Evolutionary conservation across 2,888 invertebrate genomes (phyloP), one percentile per base, ranked within the genome.

Genomic region (Drosophila fungiperda): DNA sequence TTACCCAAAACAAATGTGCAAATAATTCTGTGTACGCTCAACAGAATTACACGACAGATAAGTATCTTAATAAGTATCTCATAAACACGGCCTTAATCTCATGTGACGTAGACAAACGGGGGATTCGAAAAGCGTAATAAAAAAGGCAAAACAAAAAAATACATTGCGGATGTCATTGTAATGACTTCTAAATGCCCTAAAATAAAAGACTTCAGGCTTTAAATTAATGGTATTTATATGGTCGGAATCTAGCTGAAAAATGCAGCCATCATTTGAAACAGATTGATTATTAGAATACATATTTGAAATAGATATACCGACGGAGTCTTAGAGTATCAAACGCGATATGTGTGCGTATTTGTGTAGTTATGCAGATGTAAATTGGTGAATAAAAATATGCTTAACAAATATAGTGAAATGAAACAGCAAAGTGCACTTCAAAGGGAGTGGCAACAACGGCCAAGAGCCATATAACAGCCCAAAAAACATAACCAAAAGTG

Each of bases 381-480:
- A 42, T 26, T 40, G 42, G 62, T 72, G 68, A 77, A 86, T 80
- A 86, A 86, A 85, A 85, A 87, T 84, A 82, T 84, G 87, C 72
- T 76, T 80, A 78, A 82, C 84, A 79, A 86, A 86, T 83, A 85
- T 80, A 78, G 83, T 78, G 82, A 82, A 85, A 90, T 87, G 83
- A 83, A 90, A 91, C 90, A 91, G 90, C 80, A 88, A 87, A 91
- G 86, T 88, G 88, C 91, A 91, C 90, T 91, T 84, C 79, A 87
- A 83, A 79, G 79, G 76, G 82, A 81, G 82, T 70, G 78, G 78
- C 68, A 73, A 74, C 66, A 74, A 68, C 65, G 71, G 70, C 55
- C 71, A 73, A 77, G 73, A 81, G 68, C 66, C 73, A 82, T 71
- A 81, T 70, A 81, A 87, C 83, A 80, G 86, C 77, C 86, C 23